Evolutionary conservation across 2,888 invertebrate species (phyloP).

Genomic region (Cheilosia soror): DNA sequence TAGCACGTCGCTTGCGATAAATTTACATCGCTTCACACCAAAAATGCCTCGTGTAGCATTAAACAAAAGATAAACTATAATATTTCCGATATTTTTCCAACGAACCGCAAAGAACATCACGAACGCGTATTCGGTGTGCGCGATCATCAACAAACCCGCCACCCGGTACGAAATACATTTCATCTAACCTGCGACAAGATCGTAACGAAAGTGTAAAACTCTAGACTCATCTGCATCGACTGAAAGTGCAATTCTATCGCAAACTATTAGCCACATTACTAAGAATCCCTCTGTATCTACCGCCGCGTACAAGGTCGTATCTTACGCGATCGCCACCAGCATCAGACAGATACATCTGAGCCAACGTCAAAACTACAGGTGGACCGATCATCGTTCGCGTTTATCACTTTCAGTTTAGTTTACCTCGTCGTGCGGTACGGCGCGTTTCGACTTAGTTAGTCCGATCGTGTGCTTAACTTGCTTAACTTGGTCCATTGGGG

Average conservation of each 20-base stretch:
- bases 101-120: constrained; percentile 28
- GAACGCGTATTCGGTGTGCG: constrained; percentile 32
- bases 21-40: constrained; percentile 7
- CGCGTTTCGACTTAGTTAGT: constrained; percentile 55
- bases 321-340: constrained; percentile 54
- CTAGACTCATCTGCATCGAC: constrained; percentile 37
- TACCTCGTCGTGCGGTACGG: constrained; percentile 71
- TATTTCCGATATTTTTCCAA: constrained; percentile 15
- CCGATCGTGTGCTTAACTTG: constrained; percentile 46
- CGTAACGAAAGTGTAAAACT: constrained; percentile 44
- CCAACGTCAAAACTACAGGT: constrained; percentile 48
- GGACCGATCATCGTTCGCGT: constrained; percentile 68
- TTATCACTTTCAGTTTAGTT: constrained; percentile 76
- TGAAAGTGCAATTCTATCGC: constrained; percentile 51
- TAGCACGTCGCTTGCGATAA: constrained; percentile 56
- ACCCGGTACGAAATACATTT: constrained; percentile 12
- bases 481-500: constrained; percentile 32
- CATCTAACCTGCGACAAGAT: constrained; percentile 47
- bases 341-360: constrained; percentile 35
- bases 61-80: constrained; percentile 39
- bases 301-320: constrained; percentile 65
- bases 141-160: constrained; percentile 9
- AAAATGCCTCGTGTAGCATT: constrained; percentile 22
- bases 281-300: constrained; percentile 50
- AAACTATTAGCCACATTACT: constrained; percentile 17